Evolutionary conservation across 2,888 invertebrate species (phyloP), one percentile per base, ranked within the genome.

Genomic region (Antheraea assamensis): DNA sequence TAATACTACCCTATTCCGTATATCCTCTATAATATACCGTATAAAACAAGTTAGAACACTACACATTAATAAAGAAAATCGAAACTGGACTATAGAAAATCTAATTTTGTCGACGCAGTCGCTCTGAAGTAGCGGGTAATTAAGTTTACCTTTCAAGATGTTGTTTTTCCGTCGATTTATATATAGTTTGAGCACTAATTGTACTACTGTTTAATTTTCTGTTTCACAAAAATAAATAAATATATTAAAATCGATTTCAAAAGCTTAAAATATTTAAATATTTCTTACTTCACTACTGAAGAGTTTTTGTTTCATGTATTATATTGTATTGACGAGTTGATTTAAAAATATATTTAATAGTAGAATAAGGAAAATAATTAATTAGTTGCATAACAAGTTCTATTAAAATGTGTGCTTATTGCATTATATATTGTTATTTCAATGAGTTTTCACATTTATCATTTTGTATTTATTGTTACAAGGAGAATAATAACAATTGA

Each of bases 71-170:
- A 58, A 58, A 58, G 21, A 58, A 17, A 27, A 27, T 19, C n/a
- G 31, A 52, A 35, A n/a, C 49, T 24, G 17, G 27, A 8, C 21
- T 24, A 47, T 35, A 58, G 31, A 64, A 27, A 71, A 73, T 71
- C 71, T 73, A 73, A 73, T 73, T 73, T 64, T 35, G n/a, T 31
- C 27, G 35, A 24, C 17, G 66, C 61, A 58, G 19, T 21, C 64
- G 73, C 49, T 31, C 30, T 8, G 15, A n/a, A 64, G 61, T 71
- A 52, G n/a, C 3, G 61, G 61, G 15, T 61, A 73, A 64, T 73
- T 55, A 47, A 71, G 47, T 73, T 64, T 73, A 42, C 49, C 21
- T 35, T 35, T 68, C 31, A n/a, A n/a, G 24, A 68, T 19, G 21
- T 68, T 13, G 3, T 31, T 58, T 58, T 64, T 64, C 30, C n/a